Percentiles rank a stretch among this genome's conserved stretches.
Conservation (phyloP, 2,888 invertebrate genomes). For the Ormyrus labotus region DNA sequence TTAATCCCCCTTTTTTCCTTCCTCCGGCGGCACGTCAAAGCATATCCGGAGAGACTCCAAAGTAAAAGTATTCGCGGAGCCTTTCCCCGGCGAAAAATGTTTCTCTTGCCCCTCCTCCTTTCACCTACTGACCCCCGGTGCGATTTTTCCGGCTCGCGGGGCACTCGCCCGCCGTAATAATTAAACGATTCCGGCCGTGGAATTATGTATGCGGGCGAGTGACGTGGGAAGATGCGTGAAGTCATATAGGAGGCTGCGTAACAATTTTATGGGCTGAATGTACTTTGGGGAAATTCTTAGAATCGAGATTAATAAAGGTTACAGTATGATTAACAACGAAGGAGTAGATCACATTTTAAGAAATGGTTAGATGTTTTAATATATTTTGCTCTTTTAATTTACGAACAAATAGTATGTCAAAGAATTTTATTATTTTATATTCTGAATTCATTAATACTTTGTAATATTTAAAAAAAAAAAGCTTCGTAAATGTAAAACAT, state of each 20-base stretch:
- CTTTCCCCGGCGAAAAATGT: background rate
- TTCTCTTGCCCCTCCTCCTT: background rate
- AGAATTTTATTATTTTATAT: no score
- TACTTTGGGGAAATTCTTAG: background rate
- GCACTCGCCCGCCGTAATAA: background rate
- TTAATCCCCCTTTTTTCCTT: constrained; percentile 9
- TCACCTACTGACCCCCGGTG: constrained; percentile 16
- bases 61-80: constrained; percentile 17
- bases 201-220: background rate
- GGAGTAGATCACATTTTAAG: no score
- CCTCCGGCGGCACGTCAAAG: constrained; percentile 15
- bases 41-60: background rate
- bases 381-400: no score
- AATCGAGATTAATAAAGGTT: background rate
- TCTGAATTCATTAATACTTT: no score
- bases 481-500: no score
- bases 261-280: background rate
- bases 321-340: no score
- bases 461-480: no score
- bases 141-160: background rate
- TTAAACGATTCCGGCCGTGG: background rate
- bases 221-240: background rate
- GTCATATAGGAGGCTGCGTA: background rate
- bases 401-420: no score
- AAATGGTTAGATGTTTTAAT: no score